These are phyloP conservation scores for Hirtodrosophila duncani DNA, from an alignment of 2,888 invertebrate species.

Conservation along the genomic window DNA sequence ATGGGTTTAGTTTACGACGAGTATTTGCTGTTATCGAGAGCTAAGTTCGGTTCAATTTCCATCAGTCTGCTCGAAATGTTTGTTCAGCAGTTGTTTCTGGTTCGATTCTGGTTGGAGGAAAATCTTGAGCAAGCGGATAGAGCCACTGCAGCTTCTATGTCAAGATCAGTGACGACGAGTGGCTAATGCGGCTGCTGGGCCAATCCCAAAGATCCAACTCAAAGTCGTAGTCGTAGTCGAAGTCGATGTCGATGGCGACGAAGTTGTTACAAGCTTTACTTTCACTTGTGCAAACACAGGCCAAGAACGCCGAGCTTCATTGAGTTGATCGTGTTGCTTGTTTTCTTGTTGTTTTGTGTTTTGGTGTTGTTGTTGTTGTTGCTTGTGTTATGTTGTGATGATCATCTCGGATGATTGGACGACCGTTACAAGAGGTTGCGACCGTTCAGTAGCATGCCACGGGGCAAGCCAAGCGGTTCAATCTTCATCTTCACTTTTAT, in stretches of 20 bases:
- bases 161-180: conserved; percentile 60
- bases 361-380: conserved; percentile 6
- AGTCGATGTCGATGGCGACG: neutral
- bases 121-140: too few relatives aligned
- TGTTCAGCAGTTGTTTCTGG: too few relatives aligned
- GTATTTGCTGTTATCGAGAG: too few relatives aligned
- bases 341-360: neutral
- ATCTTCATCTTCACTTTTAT: conserved; percentile 13
- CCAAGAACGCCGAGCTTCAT: conserved; percentile 25
- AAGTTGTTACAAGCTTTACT: conserved; percentile 54
- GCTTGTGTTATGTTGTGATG: neutral
- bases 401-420: conserved; percentile 14
- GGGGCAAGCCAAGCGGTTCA: conserved; percentile 58
- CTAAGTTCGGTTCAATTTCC: too few relatives aligned
- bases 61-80: too few relatives aligned
- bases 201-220: conserved; percentile 11
- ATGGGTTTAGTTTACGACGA: too few relatives aligned
- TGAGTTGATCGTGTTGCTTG: conserved; percentile 1
- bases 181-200: conserved; percentile 1
- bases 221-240: conserved; percentile 13
- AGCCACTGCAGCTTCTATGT: conserved; percentile 49
- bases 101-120: too few relatives aligned
- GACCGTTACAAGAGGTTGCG: conserved; percentile 17
- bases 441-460: conserved; percentile 65
- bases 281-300: conserved; percentile 66